A percentile compares a stretch with the other conserved stretches of the same genome.
These are phyloP conservation scores for Acleris sparsana DNA, from an alignment of 2,888 invertebrate species.

Conservation along the genomic window DNA sequence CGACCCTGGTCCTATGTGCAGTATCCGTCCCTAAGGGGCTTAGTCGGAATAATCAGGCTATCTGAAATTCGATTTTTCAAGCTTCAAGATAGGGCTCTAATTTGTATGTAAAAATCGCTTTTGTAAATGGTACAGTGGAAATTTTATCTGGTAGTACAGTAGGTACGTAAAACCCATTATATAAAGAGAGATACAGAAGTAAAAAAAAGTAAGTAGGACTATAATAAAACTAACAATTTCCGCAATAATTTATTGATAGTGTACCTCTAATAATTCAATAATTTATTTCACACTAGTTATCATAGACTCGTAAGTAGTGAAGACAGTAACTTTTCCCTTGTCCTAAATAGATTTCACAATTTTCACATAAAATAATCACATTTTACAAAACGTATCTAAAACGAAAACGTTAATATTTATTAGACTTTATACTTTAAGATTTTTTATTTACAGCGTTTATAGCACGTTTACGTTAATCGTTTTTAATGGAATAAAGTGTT, in stretches of 20 bases:
- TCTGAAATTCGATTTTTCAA: no score
- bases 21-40: no score
- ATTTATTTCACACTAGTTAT: conserved; percentile 71
- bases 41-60: no score
- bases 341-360: conserved; percentile 42
- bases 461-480: conserved; percentile 23
- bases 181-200: no score
- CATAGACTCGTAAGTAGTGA: conserved; percentile 70
- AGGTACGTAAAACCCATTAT: no score
- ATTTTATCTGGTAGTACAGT: no score
- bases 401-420: conserved; percentile 30
- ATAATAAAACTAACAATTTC: conserved; percentile 46
- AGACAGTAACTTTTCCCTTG: conserved; percentile 64
- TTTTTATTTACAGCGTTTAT: conserved; percentile 33
- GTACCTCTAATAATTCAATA: conserved; percentile 77
- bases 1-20: no score
- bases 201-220: not conserved
- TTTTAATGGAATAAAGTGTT: conserved; percentile 8
- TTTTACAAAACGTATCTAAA: conserved; percentile 40
- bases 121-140: no score
- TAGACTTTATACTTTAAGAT: conserved; percentile 18
- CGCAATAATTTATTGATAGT: conserved; percentile 77
- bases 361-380: conserved; percentile 44
- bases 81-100: no score
- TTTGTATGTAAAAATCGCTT: no score